These are phyloP conservation scores for Diacarnus erythraeanus DNA, from an alignment of 37 sponge, comb jelly and placozoan genomes.

Conservation along the genomic window DNA sequence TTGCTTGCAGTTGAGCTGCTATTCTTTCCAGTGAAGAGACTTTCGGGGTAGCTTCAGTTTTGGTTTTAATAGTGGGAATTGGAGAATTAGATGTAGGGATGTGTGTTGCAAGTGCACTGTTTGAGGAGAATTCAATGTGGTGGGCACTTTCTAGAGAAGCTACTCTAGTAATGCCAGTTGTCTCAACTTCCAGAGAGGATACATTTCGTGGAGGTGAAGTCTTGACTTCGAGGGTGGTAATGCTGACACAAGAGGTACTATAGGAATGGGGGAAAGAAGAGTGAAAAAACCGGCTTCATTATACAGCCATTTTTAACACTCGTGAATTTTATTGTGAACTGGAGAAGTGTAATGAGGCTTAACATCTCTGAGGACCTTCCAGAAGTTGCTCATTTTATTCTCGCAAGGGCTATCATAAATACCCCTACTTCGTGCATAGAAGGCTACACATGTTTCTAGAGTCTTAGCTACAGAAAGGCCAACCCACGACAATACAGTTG, in stretches of 20 bases:
- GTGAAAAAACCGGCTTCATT: no score
- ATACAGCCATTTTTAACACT: no score
- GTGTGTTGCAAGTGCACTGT: background rate
- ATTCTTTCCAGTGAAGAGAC: slow-evolving; percentile 19
- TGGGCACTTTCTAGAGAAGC: slow-evolving; percentile 5
- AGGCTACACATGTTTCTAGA: no score
- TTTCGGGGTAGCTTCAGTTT: background rate
- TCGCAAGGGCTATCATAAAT: no score
- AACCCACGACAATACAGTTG: slow-evolving; percentile 45
- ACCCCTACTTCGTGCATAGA: no score
- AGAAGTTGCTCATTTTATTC: no score
- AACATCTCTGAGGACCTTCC: background rate
- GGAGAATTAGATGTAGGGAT: background rate
- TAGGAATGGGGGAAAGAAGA: no score
- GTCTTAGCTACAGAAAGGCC: slow-evolving; percentile 11
- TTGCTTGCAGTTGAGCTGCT: slow-evolving; percentile 27
- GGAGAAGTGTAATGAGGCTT: background rate
- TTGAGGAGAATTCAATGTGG: background rate
- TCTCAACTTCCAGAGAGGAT: slow-evolving; percentile 37
- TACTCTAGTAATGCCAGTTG: slow-evolving; percentile 26
- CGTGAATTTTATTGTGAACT: no score
- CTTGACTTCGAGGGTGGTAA: background rate
- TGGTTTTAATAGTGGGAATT: background rate
- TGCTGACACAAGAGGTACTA: slow-evolving; percentile 4
- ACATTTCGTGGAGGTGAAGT: slow-evolving; percentile 12